phyloP scores from a whole-genome alignment of 2,797 vertebrate species.

The Caiman crocodilus region DNA sequence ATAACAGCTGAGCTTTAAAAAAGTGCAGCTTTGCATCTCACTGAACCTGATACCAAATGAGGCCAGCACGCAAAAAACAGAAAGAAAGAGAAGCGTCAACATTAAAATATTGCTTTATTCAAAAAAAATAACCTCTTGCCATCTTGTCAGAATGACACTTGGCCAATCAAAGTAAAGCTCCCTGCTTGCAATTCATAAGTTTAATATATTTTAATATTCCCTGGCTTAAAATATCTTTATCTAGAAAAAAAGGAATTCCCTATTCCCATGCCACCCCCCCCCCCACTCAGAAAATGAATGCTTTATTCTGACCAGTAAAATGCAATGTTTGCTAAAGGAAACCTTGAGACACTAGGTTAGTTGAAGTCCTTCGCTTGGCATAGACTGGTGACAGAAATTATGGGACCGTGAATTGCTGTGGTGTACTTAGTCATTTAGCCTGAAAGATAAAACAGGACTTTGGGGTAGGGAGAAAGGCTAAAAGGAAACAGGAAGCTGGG shows the following conservation, averaged over 20 bases:
- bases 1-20: constrained; percentile 83
- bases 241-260: not conserved
- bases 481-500: not conserved
- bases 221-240: constrained; percentile 24
- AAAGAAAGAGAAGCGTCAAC: not conserved
- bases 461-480: constrained; percentile 20
- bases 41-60: constrained; percentile 75
- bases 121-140: constrained; percentile 55
- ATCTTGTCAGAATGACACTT: constrained; percentile 41
- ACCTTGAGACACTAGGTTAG: not conserved
- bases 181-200: constrained; percentile 27
- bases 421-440: not conserved
- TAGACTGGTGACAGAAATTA: constrained; percentile 30
- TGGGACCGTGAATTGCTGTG: constrained; percentile 4
- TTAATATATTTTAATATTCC: constrained; percentile 36
- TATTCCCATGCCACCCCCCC: not conserved
- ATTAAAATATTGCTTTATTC: constrained; percentile 55
- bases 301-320: not conserved
- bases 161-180: constrained; percentile 57
- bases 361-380: constrained; percentile 7
- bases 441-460: constrained; percentile 18
- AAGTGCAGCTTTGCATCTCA: constrained; percentile 79
- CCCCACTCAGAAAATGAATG: not conserved
- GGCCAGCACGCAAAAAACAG: constrained; percentile 39
- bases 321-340: constrained; percentile 21